phyloP scores from a whole-genome alignment of 2,113 vertebrate species.

The Mus musculus region DNA sequence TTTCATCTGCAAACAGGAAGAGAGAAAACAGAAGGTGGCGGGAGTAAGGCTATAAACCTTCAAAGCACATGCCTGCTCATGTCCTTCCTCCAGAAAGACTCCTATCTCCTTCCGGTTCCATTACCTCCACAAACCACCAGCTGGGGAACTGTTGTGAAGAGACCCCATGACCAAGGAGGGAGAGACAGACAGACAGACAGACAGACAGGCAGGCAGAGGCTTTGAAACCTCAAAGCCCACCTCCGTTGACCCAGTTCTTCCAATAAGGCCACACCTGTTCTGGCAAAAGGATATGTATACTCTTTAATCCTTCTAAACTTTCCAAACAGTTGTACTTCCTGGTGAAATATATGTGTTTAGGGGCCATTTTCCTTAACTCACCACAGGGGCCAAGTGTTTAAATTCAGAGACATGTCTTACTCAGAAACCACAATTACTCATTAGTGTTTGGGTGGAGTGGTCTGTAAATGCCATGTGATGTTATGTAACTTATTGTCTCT shows the following conservation, averaged over 20 bases:
- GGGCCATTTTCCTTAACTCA: background rate
- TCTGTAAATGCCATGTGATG: background rate
- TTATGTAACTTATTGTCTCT: background rate
- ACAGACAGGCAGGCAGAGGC: background rate
- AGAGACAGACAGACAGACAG: background rate
- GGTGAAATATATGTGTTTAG: background rate
- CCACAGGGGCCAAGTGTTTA: background rate
- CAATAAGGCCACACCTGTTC: background rate
- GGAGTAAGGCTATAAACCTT: background rate
- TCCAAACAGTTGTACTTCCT: background rate
- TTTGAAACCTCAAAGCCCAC: background rate
- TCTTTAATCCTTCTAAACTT: background rate
- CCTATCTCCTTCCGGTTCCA: background rate
- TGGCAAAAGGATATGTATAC: too few species aligned
- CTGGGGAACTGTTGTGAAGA: background rate
- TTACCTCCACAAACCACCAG: background rate
- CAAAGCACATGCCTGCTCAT: background rate
- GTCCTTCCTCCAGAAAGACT: background rate
- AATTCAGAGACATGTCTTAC: too few species aligned
- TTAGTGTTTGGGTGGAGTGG: background rate
- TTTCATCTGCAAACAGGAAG: background rate
- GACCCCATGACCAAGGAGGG: background rate
- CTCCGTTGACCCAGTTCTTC: background rate
- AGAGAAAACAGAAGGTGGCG: background rate
- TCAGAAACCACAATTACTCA: background rate